Evolutionary conservation across 30 jellyfish, hydroid and myxozoan genomes (phyloP), one percentile per base, ranked within the genome.

Genomic region (Pseudorhiza aurosa): DNA sequence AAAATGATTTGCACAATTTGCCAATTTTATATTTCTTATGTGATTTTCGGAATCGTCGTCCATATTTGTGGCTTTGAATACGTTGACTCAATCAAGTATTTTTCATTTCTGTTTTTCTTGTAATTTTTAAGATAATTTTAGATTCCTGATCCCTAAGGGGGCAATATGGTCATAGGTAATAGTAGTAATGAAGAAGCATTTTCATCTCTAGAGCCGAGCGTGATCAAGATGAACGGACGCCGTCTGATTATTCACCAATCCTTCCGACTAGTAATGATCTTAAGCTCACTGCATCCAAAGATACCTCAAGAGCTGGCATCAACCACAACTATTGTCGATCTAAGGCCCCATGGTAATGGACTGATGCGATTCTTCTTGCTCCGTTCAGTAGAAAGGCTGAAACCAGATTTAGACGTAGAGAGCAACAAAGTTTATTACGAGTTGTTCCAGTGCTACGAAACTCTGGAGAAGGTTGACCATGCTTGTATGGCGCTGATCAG

Each of bases 211-310:
- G 92, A 67, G 35, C 72, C 92, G 55, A 65, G 85, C 45, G 85
- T 83, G 21, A 64, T 83, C 73, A 85, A 73, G 46, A 39, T 88
- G 70, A 88, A 88, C 50, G 95, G 97, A 10, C 89, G 87, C 19
- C 85, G 97, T 24, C 80, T 88, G 31, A 28, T 77, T 25, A 60
- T 69, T 12, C 94, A 72, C 28, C 88, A 78, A n/a, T 53, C 86
- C 30, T 88, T 88, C 74, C 83, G 72, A 55, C 79, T 88, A 24
- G 63, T 88, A 2, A 28, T 88, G 30, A 67, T 81, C 49, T 65
- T 46, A 45, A 65, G 84, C 2, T 51, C 85, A 26, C 74, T 58
- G 26, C 35, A 35, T 37, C 87, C 87, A 31, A 36, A 12, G 18
- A n/a, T 78, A 15, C 86, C 85, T 10, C 56, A 35, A 17, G 81